phyloP scores from a whole-genome alignment of 2,113 vertebrate species.

The Lamprologus tigripictilis region DNA sequence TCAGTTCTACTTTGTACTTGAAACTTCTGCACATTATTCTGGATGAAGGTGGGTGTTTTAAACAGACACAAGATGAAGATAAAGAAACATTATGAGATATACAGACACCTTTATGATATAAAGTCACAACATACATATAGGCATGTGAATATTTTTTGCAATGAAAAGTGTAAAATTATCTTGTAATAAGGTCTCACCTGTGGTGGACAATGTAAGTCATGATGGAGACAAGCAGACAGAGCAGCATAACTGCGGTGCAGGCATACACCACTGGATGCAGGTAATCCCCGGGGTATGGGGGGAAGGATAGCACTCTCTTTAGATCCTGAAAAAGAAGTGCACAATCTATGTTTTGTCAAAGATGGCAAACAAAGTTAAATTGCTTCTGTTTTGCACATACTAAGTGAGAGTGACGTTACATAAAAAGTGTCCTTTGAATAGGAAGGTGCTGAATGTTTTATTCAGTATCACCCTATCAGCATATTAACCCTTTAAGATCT shows the following conservation, averaged over 20 bases:
- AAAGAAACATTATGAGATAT: background rate
- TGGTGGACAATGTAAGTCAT: conserved; percentile 86
- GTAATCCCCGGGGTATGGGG: conserved; percentile 89
- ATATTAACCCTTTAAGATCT: background rate
- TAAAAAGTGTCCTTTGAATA: background rate
- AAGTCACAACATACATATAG: background rate
- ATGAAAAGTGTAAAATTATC: background rate
- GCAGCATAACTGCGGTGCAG: conserved; percentile 92
- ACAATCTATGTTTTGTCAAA: background rate
- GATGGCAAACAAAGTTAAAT: background rate
- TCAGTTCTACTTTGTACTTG: background rate
- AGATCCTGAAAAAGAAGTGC: conserved; percentile 78
- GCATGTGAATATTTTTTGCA: background rate
- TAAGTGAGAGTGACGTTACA: background rate
- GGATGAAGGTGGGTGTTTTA: background rate
- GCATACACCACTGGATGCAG: conserved; percentile 97
- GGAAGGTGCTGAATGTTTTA: background rate
- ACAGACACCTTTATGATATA: background rate
- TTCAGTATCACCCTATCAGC: background rate
- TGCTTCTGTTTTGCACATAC: background rate
- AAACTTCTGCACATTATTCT: background rate
- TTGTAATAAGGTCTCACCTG: conserved; percentile 66
- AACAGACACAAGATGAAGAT: background rate
- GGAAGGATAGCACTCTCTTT: conserved; percentile 87
- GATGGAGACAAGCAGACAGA: conserved; percentile 87